Evolutionary conservation across 1,140 invertebrate genomes (phyloP).

Genomic region (Varroa destructor): DNA sequence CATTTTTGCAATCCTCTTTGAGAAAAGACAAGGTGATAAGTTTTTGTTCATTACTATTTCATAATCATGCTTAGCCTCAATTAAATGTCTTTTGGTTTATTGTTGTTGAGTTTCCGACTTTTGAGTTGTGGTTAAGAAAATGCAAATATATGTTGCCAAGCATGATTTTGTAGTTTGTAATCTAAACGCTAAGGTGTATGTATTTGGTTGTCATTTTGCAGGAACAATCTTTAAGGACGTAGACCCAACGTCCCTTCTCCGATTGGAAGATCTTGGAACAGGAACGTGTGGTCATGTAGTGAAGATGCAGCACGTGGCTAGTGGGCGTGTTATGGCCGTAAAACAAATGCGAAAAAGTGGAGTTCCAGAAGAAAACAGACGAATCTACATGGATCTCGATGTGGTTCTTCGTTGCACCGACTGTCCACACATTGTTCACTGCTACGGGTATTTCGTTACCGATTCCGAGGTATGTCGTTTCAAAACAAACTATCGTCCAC

Average conservation of each 20-base stretch:
- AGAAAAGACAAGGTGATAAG: too few relatives aligned
- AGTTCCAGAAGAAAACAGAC: slow-evolving; percentile 89
- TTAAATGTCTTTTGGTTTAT: too few relatives aligned
- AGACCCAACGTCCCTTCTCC: neutral
- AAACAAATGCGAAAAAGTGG: slow-evolving; percentile 97
- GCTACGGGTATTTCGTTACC: slow-evolving; percentile 90
- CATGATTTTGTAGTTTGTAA: too few relatives aligned
- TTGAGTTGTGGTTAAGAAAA: too few relatives aligned
- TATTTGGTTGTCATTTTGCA: neutral
- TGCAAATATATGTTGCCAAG: too few relatives aligned
- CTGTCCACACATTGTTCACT: slow-evolving; percentile 92
- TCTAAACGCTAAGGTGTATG: too few relatives aligned
- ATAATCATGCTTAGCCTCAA: too few relatives aligned
- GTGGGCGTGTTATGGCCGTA: slow-evolving; percentile 73
- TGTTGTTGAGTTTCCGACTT: too few relatives aligned
- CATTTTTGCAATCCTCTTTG: too few relatives aligned
- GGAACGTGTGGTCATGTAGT: slow-evolving; percentile 95
- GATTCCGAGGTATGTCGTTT: slow-evolving; percentile 43
- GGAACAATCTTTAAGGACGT: neutral
- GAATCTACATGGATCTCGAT: slow-evolving; percentile 95
- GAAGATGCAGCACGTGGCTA: slow-evolving; percentile 81
- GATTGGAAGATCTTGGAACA: slow-evolving; percentile 73
- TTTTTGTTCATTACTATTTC: too few relatives aligned
- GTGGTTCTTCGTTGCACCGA: slow-evolving; percentile 91
- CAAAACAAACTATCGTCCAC: neutral